A percentile compares a stretch with the other conserved stretches of the same genome.
These are phyloP conservation scores for Porites lobata DNA, from an alignment of 92 coral and sea anemone genomes.

Conservation along the genomic window DNA sequence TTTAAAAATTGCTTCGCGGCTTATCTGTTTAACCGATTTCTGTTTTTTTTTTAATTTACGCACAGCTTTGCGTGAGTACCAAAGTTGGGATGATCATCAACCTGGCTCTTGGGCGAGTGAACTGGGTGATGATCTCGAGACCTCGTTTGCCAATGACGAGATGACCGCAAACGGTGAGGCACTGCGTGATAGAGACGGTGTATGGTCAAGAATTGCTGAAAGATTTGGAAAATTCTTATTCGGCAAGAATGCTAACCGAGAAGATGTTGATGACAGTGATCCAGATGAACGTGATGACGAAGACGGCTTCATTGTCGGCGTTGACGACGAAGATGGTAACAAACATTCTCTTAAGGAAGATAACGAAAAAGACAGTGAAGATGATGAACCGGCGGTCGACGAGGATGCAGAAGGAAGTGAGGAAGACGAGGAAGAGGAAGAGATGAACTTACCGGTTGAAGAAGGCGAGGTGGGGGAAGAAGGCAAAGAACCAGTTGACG, in stretches of 20 bases:
- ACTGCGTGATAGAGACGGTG: background rate
- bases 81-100: background rate
- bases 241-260: background rate
- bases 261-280: background rate
- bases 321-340: background rate
- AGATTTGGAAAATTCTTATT: background rate
- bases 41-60: background rate
- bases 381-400: background rate
- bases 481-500: too few species aligned
- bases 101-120: background rate
- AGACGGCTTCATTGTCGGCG: background rate
- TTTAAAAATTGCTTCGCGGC: too few species aligned
- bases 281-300: background rate
- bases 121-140: background rate
- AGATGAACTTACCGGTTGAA: background rate
- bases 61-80: constrained; percentile 5
- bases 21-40: background rate
- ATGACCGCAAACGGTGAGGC: background rate
- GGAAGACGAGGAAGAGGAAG: background rate
- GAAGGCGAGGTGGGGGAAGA: background rate
- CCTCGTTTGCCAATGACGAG: background rate
- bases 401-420: background rate
- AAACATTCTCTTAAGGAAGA: background rate
- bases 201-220: background rate
- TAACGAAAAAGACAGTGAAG: background rate